A percentile compares a stretch with the other conserved stretches of the same genome.
Conservation (phyloP, 2,797 vertebrate genomes). For the Eleutherodactylus coqui region DNA sequence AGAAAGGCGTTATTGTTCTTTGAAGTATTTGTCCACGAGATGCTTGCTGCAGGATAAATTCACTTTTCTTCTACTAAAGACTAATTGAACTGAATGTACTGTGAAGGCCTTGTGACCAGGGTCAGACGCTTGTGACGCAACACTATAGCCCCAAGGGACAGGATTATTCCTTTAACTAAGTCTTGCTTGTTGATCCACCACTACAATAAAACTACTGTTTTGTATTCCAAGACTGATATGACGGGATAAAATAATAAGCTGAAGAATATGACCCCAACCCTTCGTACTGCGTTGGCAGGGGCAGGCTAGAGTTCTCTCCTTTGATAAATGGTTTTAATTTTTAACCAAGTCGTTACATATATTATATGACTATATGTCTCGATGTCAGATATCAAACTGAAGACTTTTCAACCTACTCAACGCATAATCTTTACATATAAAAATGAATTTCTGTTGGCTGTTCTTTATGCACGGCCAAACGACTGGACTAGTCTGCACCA, state of each 20-base stretch:
- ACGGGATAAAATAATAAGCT: background rate
- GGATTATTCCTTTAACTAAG: slow-evolving; percentile 45
- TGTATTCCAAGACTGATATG: background rate
- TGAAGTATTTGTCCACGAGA: slow-evolving; percentile 2
- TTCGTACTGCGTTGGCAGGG: background rate
- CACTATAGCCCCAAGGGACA: slow-evolving; percentile 2
- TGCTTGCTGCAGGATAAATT: slow-evolving; percentile 25
- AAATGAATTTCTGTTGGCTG: too few species aligned
- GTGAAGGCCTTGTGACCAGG: slow-evolving; percentile 47
- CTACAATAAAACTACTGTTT: slow-evolving; percentile 19
- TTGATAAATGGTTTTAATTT: too few species aligned
- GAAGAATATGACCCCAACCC: too few species aligned
- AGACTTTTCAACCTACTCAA: too few species aligned
- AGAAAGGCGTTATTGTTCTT: slow-evolving; percentile 43
- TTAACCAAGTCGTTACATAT: too few species aligned
- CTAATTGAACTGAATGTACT: slow-evolving; percentile 39
- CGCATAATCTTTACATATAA: too few species aligned
- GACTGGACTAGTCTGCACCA: too few species aligned
- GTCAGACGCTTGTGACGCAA: slow-evolving; percentile 49
- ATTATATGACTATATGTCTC: too few species aligned
- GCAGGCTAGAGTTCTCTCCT: too few species aligned
- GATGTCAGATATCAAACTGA: too few species aligned
- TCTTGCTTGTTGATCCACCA: slow-evolving; percentile 33
- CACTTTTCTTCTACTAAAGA: slow-evolving; percentile 11
- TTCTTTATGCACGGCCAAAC: too few species aligned